phyloP scores from a whole-genome alignment of 2,113 vertebrate genomes.

The Tragelaphus buxtoni region DNA sequence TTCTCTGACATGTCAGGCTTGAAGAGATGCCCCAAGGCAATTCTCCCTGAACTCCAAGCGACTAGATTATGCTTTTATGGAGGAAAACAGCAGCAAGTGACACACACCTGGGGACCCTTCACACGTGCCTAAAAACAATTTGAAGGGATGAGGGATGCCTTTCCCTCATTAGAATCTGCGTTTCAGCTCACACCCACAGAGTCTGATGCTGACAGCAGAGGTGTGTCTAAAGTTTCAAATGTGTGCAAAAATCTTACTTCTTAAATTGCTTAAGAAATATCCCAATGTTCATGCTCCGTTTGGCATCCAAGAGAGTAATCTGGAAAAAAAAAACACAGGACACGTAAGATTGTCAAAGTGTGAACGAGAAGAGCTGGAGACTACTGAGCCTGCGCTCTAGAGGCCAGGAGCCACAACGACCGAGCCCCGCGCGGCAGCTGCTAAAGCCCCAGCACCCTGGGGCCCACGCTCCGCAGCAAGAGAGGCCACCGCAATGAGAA shows the following conservation, averaged over 20 bases:
- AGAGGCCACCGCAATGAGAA: accelerated
- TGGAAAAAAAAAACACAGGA: slow-evolving; percentile 67
- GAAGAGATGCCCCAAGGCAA: neutral
- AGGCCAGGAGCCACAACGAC: neutral
- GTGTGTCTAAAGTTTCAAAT: neutral
- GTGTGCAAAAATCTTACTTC: slow-evolving; percentile 86
- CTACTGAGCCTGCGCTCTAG: neutral
- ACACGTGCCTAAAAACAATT: neutral
- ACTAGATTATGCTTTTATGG: neutral
- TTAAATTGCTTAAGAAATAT: slow-evolving; percentile 99
- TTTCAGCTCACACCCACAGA: neutral
- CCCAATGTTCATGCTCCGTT: slow-evolving; percentile 96
- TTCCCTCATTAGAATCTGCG: neutral
- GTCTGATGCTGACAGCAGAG: neutral
- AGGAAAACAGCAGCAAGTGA: neutral
- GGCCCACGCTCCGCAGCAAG: neutral
- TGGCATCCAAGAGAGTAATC: slow-evolving; percentile 95
- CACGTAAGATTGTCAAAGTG: slow-evolving; percentile 38
- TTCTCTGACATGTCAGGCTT: neutral
- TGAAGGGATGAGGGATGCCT: neutral
- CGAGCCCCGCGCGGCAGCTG: accelerated
- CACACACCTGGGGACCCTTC: neutral
- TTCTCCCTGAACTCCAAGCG: neutral
- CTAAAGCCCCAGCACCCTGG: neutral
- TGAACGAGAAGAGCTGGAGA: neutral